These are phyloP conservation scores for Tichodroma muraria DNA, from an alignment of 2,113 vertebrate species.

Conservation along the genomic window DNA sequence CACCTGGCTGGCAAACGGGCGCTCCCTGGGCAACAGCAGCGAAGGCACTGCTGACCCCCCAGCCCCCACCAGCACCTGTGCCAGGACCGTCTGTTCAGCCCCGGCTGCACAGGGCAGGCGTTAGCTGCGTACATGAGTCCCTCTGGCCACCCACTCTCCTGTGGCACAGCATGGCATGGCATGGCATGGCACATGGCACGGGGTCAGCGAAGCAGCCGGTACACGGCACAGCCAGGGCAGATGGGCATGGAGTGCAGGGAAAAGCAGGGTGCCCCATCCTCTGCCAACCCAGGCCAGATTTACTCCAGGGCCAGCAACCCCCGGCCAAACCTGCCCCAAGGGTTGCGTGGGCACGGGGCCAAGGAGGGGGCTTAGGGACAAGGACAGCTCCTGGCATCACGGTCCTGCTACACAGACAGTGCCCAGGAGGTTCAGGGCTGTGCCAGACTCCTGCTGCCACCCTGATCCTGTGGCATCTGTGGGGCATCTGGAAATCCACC, in stretches of 20 bases:
- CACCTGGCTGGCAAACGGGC: not conserved
- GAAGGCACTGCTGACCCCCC: not conserved
- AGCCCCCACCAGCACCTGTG: not conserved
- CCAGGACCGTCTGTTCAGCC: not conserved
- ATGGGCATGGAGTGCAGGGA: not conserved
- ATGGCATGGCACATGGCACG: not conserved
- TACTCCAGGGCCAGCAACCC: not conserved
- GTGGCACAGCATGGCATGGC: not conserved
- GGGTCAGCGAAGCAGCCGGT: not conserved
- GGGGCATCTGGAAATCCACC: not conserved
- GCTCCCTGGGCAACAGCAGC: not conserved
- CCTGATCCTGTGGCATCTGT: not conserved
- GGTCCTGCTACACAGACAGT: not conserved
- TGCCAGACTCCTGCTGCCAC: not conserved
- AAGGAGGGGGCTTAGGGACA: not conserved
- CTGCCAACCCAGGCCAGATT: not conserved
- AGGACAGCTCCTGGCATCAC: not conserved
- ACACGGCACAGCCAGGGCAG: not conserved
- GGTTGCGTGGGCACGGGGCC: rapidly evolving
- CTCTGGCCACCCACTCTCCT: not conserved
- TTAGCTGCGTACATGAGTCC: not conserved
- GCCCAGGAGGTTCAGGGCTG: not conserved
- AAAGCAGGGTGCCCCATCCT: not conserved
- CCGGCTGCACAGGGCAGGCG: rapidly evolving
- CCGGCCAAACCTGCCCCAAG: not conserved